Evolutionary conservation across 2,888 invertebrate genomes (phyloP).

Genomic region (Desoria tigrina): DNA sequence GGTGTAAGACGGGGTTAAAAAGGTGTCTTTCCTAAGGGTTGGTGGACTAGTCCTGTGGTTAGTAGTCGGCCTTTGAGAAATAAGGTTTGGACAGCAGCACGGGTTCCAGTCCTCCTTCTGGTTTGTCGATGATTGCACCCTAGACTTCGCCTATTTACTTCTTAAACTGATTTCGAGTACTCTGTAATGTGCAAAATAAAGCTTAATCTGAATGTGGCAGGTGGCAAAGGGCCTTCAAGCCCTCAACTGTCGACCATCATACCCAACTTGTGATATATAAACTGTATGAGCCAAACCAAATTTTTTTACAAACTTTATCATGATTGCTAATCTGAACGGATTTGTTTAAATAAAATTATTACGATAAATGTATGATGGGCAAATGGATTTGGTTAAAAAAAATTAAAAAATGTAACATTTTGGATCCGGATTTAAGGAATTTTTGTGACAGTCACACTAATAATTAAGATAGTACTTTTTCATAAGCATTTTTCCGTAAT

Average conservation of each 20-base stretch:
- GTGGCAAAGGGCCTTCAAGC: background rate
- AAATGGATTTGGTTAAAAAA: too few relatives aligned
- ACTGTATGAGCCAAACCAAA: background rate
- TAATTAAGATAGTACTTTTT: too few relatives aligned
- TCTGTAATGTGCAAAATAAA: background rate
- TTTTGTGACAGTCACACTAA: too few relatives aligned
- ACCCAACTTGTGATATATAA: constrained; percentile 1
- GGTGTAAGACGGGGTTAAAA: too few relatives aligned
- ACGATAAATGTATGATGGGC: too few relatives aligned
- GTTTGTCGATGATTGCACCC: constrained; percentile 8
- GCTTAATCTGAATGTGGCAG: constrained; percentile 8
- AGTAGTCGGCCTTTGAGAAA: constrained; percentile 1
- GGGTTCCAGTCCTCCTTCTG: constrained; percentile 3
- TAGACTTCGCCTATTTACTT: background rate
- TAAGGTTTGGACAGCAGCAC: constrained; percentile 4
- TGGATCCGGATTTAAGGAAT: too few relatives aligned
- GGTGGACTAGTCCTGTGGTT: background rate
- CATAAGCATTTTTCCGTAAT: too few relatives aligned
- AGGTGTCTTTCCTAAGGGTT: too few relatives aligned
- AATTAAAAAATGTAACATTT: too few relatives aligned
- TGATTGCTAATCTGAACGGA: too few relatives aligned
- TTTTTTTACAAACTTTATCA: background rate
- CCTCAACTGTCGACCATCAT: constrained; percentile 1
- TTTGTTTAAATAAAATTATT: too few relatives aligned
- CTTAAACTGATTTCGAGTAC: background rate